Evolutionary conservation across 2,797 vertebrate species (phyloP), one percentile per base, ranked within the genome.

Genomic region (Leptodactylus fallax): DNA sequence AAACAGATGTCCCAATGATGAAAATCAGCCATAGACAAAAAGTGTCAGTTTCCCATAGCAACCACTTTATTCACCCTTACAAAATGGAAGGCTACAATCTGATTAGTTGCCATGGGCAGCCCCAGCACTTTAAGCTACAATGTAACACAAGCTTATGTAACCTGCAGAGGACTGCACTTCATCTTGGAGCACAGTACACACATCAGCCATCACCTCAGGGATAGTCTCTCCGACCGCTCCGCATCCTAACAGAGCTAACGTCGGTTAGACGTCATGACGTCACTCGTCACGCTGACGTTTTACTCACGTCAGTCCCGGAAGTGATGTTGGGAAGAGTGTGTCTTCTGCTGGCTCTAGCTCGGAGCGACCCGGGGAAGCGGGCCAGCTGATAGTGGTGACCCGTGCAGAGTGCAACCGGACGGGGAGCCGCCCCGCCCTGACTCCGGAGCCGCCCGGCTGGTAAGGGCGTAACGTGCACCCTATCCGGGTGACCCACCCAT

Each of bases 311-410:
- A 45, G 25, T 78, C 86, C 86, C 86, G 86, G 86, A 87, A 87
- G 86, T 87, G 86, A 87, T 87, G 86, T 74, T 67, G 71, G 25
- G 60, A 49, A 67, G 86, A 27, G 71, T 55, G 69, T 77, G 69
- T 25, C 55, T 65, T 71, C 13, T 19, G 2, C 6, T 17, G 21
- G 60, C 79, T 65, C 49, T 56, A 6, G 71, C 49, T 23, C 60
- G 21, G 21, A 83, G 72, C 45, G 17, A 63, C 69, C 36, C 58
- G 80, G 72, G n/a, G 71, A 23, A 55, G 8, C 36, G 56, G 45
- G 60, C 45, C 36, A 45, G 76, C 74, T 25, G 74, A 56, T 19
- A 67, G 14, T 49, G 47, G 74, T 36, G 58, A 78, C 56, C 71
- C 63, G 65, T 36, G 49, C 55, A 51, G 47, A 25, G 69, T 19